Base-by-base conservation (phyloP, 1,140 invertebrate species). In the Conopomorpha cramerella region DNA sequence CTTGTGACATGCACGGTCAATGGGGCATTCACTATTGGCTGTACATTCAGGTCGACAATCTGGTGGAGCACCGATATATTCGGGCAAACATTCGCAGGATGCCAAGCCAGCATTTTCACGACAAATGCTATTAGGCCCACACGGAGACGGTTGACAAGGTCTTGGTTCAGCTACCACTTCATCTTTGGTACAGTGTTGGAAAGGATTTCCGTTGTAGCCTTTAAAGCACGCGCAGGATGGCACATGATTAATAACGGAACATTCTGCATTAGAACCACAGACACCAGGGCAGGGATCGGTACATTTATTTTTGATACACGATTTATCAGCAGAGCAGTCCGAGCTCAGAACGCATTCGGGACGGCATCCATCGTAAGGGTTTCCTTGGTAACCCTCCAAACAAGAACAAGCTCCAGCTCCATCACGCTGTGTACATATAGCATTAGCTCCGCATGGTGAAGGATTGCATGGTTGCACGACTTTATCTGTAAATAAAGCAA, bases 391-490 rank as follows among this genome's bases (percentile, higher is more conserved):
- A 27, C 82, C 81, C 38, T 81, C 78, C n/a, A 85, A 66, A 58
- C 90, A 92, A 16, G 84, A 82, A 51, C 89, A 91, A 1, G 86
- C 81, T 36, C 86, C 84, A 38, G 78, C 81, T n/a, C 81, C 82
- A 37, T 81, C 79, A 16, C 65, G 49, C 81, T 85, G 49, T 73
- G 56, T 80, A 52, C 90, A 92, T 30, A 86, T 66, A 7, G 88
- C 84, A 64, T 92, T 91, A 7, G 88, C 84, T 27, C 90, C 90
- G 66, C 90, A 92, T 1, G 89, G 87, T n/a, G 86, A 86, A 43
- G 87, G 87, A 40, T 74, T 76, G 57, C 90, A 93, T 10, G 89
- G 89, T 59, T 87, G 77, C 12, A 66, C 55, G 10, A 66, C 54
- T 30, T 67, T 68, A 39, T 80, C 79, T 59, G 56, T 30, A 78